Conservation (phyloP, 2,888 invertebrate genomes). For the Heliconius aoede region DNA sequence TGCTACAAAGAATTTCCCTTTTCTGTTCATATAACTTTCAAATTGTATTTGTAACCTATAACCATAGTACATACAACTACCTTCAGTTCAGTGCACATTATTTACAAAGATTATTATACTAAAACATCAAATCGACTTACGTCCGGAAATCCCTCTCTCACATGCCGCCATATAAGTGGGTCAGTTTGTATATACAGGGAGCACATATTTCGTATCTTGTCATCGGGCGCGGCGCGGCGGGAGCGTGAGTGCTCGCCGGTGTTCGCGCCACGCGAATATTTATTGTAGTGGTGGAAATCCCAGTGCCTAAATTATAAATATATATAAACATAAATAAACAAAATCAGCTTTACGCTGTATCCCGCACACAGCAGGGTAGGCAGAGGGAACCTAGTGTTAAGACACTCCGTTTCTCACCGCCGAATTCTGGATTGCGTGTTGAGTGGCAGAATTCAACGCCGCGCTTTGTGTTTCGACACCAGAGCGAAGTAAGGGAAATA, state of each 20-base stretch:
- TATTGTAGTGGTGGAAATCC: slow-evolving; percentile 84
- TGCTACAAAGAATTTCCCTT: not conserved
- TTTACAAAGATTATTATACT: not conserved
- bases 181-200: slow-evolving; percentile 99
- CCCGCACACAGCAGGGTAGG: too few species aligned
- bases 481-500: too few species aligned
- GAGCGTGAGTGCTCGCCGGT: slow-evolving; percentile 80
- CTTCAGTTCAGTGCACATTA: not conserved
- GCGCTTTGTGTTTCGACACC: too few species aligned
- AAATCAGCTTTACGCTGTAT: too few species aligned
- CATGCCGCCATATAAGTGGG: slow-evolving; percentile 98
- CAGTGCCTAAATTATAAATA: slow-evolving; percentile 72
- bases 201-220: slow-evolving; percentile 95
- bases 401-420: too few species aligned
- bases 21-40: not conserved
- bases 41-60: not conserved
- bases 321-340: too few species aligned
- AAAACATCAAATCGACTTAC: slow-evolving; percentile 75
- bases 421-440: too few species aligned
- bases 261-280: slow-evolving; percentile 92
- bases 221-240: slow-evolving; percentile 85
- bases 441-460: too few species aligned
- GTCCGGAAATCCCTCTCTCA: slow-evolving; percentile 91
- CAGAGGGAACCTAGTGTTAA: too few species aligned
- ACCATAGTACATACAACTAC: not conserved